Evolutionary conservation across 2,113 vertebrate species (phyloP).

Genomic region (Pipa parva): DNA sequence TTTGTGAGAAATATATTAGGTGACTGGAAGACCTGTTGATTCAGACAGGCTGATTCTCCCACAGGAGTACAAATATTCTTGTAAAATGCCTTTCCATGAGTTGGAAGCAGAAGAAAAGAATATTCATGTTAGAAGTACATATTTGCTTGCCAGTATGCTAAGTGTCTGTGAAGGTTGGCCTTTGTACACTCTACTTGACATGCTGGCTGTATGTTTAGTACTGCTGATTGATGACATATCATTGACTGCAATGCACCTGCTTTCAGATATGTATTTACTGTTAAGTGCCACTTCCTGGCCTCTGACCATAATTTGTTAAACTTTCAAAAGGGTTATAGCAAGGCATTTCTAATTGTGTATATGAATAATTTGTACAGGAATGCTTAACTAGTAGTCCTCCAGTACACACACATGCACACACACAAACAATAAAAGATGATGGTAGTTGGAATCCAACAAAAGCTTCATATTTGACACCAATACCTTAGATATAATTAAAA

Average conservation of each 20-base stretch:
- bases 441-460: too few species aligned
- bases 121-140: conserved; percentile 1
- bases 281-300: not conserved
- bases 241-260: conserved; percentile 2
- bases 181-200: conserved; percentile 3
- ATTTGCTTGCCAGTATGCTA: conserved; percentile 21
- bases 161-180: conserved; percentile 34
- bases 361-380: too few species aligned
- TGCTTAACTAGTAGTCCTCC: too few species aligned
- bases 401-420: too few species aligned
- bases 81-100: conserved; percentile 15
- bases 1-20: conserved; percentile 60
- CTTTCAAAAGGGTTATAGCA: not conserved
- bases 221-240: conserved; percentile 15
- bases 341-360: too few species aligned
- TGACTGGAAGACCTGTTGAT: conserved; percentile 48
- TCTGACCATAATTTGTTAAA: conserved; percentile 9
- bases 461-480: too few species aligned
- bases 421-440: too few species aligned
- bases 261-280: not conserved
- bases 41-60: not conserved
- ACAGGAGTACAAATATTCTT: conserved; percentile 7
- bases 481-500: too few species aligned
- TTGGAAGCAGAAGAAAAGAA: conserved; percentile 21
- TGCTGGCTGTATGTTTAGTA: not conserved